Base-by-base conservation (phyloP, 2,888 invertebrate species). In the Neoascia interrupta region DNA sequence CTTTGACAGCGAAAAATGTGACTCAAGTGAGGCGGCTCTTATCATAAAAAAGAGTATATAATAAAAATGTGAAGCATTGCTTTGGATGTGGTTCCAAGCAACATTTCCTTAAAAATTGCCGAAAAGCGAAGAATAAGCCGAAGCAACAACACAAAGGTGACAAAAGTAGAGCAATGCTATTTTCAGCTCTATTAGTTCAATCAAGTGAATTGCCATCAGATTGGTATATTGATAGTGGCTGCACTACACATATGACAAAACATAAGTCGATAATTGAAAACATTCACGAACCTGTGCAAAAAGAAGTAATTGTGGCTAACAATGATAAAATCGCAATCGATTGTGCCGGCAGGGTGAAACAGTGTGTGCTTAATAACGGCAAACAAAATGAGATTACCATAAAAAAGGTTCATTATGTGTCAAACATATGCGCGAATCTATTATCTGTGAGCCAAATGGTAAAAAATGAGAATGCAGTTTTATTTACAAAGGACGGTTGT, bases 1-100 rank as follows among this genome's bases (percentile, higher is more conserved):
- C 15, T 54, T 64, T 61, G 63, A 72, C 8, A 61, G 4, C 11
- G 70, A n/a, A n/a, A n/a, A n/a, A n/a, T n/a, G n/a, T n/a, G n/a
- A n/a, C n/a, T 28, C 19, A 34, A 43, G 31, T 15, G 34, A 28
- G 39, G 26, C 68, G 26, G 26, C 26, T 26, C 8, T 4, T 8
- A 26, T 4, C 8, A 26, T 26, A 26, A 26, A 26, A 26, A 43
- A 69, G 47, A 56, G 5, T 8, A 1, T 23, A 69, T 39, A 18
- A 21, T 1, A 69, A 15, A 15, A 47, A 31, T 5, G 41, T 19
- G 8, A 69, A 49, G n/a, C 37, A 58, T 54, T 66, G 51, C 5
- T 56, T 56, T 58, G 73, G 73, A 16, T 73, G 73, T 34, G 73
- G 58, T 39, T 73, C 49, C 26, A 56, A 66, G 3, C 63, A 43